Base-by-base conservation (phyloP, 1,140 invertebrate genomes). In the Trachymyrmex septentrionalis region DNA sequence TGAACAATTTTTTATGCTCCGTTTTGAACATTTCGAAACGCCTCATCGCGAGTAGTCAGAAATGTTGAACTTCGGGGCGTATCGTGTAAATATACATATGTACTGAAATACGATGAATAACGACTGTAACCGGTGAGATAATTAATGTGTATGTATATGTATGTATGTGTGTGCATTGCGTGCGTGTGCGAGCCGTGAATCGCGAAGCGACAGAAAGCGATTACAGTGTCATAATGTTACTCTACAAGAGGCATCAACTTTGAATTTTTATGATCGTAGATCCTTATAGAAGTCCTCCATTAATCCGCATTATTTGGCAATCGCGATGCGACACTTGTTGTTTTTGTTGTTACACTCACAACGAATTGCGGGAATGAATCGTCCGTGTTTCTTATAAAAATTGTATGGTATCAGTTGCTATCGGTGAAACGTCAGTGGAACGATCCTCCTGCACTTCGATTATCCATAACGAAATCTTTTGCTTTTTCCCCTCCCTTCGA, bases 191-290 rank as follows among this genome's bases (percentile, higher is more conserved):
- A 44, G 9, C 10, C 34, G 53, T 82, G 69, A 61, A 38, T 75
- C 55, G 80, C 80, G 19, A n/a, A 82, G 19, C 77, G 86, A 90
- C 38, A 57, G 78, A 73, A 86, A 87, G 53, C 59, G 66, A 87
- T 55, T 88, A 80, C 50, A 92, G 91, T 93, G 92, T 93, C 92
- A 93, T 93, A 93, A 92, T 90, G 90, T 75, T 89, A 82, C 77
- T 81, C 76, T 84, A 90, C 88, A 71, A 87, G 86, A 87, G 86
- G 64, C 64, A 87, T 93, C 48, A 92, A 75, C 86, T 87, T 82
- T 90, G 81, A 91, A 89, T 75, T 86, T 87, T 86, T 66, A 76
- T 92, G 87, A 90, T 75, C 73, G 38, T 91, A 85, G 88, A 73
- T 87, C 71, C 90, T 92, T 90, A 90, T 91, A 82, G 78, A 90